Base-by-base conservation (phyloP, 23 tunicate species). In the Halocynthia roretzi region DNA sequence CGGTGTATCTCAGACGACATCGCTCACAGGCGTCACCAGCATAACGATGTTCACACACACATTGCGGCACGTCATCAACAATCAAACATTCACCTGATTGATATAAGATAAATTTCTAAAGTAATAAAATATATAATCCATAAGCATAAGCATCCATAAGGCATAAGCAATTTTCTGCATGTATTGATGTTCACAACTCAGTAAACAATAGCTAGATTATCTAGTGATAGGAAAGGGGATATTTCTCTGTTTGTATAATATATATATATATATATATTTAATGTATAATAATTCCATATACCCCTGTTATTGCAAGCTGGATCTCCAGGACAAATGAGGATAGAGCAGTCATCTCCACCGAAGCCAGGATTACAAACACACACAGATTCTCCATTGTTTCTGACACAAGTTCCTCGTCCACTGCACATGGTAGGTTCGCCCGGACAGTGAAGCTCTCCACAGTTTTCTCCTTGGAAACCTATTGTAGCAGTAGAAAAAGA, bases 341-440 rank as follows among this genome's bases (percentile, higher is more conserved):
- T 52, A 8, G 80, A 76, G 77, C 77, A 72, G 68, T 76, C 80
- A n/a, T 76, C 80, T 7, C 80, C 80, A n/a, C 67, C 67, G 51
- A 76, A 76, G 0, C 80, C 80, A 17, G 80, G 67, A 40, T 54
- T 52, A 58, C 80, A 76, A 48, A 76, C 67, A 76, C 80, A 76
- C 60, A 76, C 80, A 8, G 80, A 76, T 14, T 57, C 40, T 11
- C 61, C 80, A n/a, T 76, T 76, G 50, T 58, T 56, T 23, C 80
- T 56, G 44, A 57, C 80, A 23, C 80, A 76, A n/a, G 80, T 52
- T 7, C 80, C 80, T 8, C 80, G 68, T 7, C 50, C 50, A 19
- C 49, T 76, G 68, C 80, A 76, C 80, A 76, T 76, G 52, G 60
- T 52, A 31, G 44, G 44, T n/a, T 56, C 80, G 7, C 80, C 80